These are phyloP conservation scores for Vanessa tameamea DNA, from an alignment of 1,140 invertebrate species.

Conservation along the genomic window DNA sequence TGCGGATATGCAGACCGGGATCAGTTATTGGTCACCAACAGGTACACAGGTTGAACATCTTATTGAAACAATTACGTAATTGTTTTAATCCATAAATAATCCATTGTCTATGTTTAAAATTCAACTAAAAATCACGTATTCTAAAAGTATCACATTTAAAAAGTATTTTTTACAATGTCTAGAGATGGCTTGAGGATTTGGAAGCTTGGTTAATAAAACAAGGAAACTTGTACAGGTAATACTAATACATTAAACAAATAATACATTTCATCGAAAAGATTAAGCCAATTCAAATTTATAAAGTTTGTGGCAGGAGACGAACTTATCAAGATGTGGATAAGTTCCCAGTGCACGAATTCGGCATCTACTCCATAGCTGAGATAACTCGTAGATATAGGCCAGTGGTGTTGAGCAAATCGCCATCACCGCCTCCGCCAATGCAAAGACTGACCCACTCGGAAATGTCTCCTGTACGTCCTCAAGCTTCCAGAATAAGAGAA, in stretches of 20 bases:
- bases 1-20: conserved; percentile 97
- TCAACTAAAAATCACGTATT: too few relatives aligned
- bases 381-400: conserved; percentile 51
- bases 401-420: conserved; percentile 50
- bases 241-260: conserved; percentile 35
- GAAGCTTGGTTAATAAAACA: conserved; percentile 73
- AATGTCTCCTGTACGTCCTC: conserved; percentile 44
- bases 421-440: conserved; percentile 54
- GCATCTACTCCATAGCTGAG: conserved; percentile 68
- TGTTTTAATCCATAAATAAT: too few relatives aligned
- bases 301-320: conserved; percentile 60
- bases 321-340: conserved; percentile 58
- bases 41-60: conserved; percentile 41
- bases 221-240: conserved; percentile 74
- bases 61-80: too few relatives aligned
- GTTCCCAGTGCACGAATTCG: conserved; percentile 61
- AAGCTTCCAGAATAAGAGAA: conserved; percentile 56
- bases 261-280: background rate
- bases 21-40: conserved; percentile 99
- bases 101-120: too few relatives aligned
- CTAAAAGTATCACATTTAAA: too few relatives aligned
- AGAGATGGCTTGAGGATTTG: conserved; percentile 70
- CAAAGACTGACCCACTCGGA: conserved; percentile 49
- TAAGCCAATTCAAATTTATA: conserved; percentile 36
- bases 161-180: background rate